phyloP scores from a whole-genome alignment of 2,797 vertebrate species.

The Arremon aurantiirostris region DNA sequence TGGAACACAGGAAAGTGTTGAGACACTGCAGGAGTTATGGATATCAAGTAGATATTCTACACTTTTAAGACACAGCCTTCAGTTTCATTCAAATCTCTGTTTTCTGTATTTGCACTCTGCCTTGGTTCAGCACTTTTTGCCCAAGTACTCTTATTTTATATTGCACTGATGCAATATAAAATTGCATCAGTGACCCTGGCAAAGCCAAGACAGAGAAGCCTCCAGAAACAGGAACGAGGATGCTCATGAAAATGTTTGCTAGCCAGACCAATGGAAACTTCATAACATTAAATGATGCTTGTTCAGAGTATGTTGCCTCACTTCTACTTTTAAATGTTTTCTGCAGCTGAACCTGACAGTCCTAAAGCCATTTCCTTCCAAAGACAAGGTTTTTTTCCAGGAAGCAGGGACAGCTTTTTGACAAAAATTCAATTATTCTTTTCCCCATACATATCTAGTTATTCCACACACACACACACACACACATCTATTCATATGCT shows the following conservation, averaged over 20 bases:
- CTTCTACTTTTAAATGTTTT: neutral
- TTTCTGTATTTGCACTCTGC: neutral
- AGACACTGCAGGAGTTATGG: neutral
- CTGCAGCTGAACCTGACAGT: neutral
- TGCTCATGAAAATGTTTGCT: neutral
- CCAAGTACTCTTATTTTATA: neutral
- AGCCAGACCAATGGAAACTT: neutral
- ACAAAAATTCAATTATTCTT: neutral
- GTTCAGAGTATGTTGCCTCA: neutral
- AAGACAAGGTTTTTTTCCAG: neutral
- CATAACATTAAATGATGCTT: neutral
- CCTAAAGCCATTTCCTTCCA: neutral
- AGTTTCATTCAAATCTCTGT: neutral
- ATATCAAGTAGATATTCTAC: neutral
- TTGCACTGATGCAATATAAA: neutral
- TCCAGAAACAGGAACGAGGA: neutral
- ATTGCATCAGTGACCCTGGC: neutral
- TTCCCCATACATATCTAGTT: neutral
- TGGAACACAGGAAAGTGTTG: neutral
- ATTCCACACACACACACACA: neutral
- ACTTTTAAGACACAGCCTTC: neutral
- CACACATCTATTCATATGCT: neutral
- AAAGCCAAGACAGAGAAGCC: neutral
- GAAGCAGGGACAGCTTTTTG: neutral
- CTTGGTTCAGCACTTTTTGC: neutral